phyloP scores from a whole-genome alignment of 2,888 invertebrate species.

The Selenia dentaria region DNA sequence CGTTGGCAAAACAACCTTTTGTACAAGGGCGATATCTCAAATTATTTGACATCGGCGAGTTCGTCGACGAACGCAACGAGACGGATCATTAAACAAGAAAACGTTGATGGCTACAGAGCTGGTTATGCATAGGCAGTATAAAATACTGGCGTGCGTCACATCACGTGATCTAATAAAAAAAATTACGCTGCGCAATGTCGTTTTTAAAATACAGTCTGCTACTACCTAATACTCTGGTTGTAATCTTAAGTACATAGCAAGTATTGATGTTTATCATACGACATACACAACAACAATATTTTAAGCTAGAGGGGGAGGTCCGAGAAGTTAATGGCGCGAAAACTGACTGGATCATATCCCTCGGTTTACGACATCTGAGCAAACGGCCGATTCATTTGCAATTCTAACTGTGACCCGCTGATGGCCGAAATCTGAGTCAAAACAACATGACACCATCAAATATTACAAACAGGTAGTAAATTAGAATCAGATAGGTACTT shows the following conservation, averaged over 20 bases:
- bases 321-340: conserved; percentile 81
- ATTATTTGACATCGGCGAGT: too few relatives aligned
- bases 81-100: too few relatives aligned
- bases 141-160: too few relatives aligned
- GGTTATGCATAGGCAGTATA: too few relatives aligned
- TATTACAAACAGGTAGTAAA: conserved; percentile 6
- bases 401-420: conserved; percentile 75
- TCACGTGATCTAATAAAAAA: too few relatives aligned
- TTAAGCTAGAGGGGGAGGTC: conserved; percentile 63
- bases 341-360: conserved; percentile 84
- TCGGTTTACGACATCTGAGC: conserved; percentile 78
- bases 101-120: too few relatives aligned
- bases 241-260: conserved; percentile 2
- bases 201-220: too few relatives aligned
- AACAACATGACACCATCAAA: conserved; percentile 30
- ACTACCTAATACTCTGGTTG: too few relatives aligned
- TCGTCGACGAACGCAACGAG: too few relatives aligned
- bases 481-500: neutral
- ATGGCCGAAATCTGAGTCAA: conserved; percentile 43
- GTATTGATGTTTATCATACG: conserved; percentile 45
- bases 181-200: too few relatives aligned
- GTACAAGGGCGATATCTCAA: too few relatives aligned
- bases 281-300: conserved; percentile 62
- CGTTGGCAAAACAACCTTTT: too few relatives aligned
- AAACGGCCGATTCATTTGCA: conserved; percentile 84